These are phyloP conservation scores for Amphimallon solstitiale DNA, from an alignment of 2,888 invertebrate genomes.

Conservation along the genomic window DNA sequence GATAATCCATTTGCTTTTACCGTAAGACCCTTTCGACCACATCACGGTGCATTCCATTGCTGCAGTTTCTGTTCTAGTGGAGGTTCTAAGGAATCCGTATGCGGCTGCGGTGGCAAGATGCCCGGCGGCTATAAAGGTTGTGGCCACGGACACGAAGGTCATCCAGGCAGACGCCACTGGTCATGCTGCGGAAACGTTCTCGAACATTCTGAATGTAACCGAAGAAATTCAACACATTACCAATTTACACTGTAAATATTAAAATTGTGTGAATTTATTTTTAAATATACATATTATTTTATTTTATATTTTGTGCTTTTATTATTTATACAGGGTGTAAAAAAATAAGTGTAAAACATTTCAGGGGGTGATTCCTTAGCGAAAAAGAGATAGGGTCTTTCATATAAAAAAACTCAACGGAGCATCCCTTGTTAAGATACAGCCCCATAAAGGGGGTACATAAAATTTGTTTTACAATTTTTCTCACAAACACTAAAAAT, in stretches of 20 bases:
- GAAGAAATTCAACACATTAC: slow-evolving; percentile 64
- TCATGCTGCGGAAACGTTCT: slow-evolving; percentile 79
- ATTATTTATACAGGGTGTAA: no score
- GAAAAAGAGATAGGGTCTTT: no score
- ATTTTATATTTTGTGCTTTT: no score
- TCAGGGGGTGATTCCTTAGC: no score
- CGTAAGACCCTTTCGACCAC: slow-evolving; percentile 72
- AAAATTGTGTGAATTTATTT: not conserved
- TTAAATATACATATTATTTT: slow-evolving; percentile 1
- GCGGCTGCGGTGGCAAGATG: slow-evolving; percentile 81
- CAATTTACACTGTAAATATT: slow-evolving; percentile 67
- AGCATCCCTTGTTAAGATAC: no score
- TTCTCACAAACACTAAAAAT: no score
- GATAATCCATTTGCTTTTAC: slow-evolving; percentile 75
- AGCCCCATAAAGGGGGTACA: no score
- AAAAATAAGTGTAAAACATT: no score
- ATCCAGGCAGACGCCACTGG: slow-evolving; percentile 84
- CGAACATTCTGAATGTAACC: slow-evolving; percentile 71
- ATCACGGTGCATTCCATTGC: slow-evolving; percentile 80
- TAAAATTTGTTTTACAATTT: no score
- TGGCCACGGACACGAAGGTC: slow-evolving; percentile 83
- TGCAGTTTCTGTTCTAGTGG: slow-evolving; percentile 85
- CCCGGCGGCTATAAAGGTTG: slow-evolving; percentile 79
- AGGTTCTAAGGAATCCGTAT: slow-evolving; percentile 73
- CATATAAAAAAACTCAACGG: no score